These are phyloP conservation scores for Spinus pinus DNA, from an alignment of 2,797 vertebrate species.

Conservation along the genomic window DNA sequence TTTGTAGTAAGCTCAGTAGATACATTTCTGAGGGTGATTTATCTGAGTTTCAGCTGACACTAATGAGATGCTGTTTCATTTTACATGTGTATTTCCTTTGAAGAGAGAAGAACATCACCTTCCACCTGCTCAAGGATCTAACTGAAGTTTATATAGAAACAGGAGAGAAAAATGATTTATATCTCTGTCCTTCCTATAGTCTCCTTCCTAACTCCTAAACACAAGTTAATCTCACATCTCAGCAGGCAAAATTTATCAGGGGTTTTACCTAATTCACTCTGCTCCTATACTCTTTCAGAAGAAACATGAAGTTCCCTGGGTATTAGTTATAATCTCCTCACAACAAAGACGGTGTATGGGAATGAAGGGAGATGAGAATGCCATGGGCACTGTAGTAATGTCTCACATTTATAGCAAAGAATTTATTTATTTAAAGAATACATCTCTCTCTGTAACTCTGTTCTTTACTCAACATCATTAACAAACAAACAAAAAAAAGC, in stretches of 20 bases:
- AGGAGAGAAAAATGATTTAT: background rate
- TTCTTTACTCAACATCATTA: background rate
- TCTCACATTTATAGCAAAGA: background rate
- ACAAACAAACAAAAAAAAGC: background rate
- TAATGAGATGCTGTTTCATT: conserved; percentile 20
- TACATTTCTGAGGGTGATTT: background rate
- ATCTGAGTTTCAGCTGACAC: conserved; percentile 1
- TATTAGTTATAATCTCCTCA: background rate
- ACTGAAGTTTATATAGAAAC: background rate
- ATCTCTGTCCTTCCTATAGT: background rate
- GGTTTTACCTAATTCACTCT: background rate
- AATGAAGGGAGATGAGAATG: background rate
- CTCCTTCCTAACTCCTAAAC: background rate
- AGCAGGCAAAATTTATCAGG: background rate
- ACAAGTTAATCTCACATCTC: background rate
- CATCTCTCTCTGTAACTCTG: background rate
- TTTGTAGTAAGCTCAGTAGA: background rate
- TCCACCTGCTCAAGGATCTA: conserved; percentile 24
- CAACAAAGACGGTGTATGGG: background rate
- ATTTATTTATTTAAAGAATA: background rate
- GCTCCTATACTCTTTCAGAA: background rate
- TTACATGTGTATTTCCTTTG: background rate
- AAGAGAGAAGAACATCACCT: conserved; percentile 14
- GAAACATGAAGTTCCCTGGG: background rate
- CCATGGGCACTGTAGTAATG: background rate